These are phyloP conservation scores for Prosapia bicincta DNA, from an alignment of 2,888 invertebrate species.

Conservation along the genomic window DNA sequence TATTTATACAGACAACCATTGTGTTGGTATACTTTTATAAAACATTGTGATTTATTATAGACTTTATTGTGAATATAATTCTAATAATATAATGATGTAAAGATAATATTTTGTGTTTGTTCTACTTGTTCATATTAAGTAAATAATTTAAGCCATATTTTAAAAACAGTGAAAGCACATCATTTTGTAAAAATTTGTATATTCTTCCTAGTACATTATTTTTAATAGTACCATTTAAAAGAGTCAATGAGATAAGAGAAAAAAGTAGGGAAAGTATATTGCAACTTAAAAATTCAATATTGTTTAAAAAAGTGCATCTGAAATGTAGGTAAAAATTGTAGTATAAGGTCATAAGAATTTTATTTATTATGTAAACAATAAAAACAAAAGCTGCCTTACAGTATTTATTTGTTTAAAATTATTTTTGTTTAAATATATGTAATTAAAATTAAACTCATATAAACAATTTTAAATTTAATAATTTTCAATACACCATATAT, in stretches of 20 bases:
- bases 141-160: neutral
- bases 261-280: neutral
- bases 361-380: neutral
- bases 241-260: neutral
- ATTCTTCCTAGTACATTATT: neutral
- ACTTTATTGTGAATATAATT: neutral
- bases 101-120: neutral
- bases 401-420: neutral
- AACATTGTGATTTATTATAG: neutral
- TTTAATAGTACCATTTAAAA: neutral
- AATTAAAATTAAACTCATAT: no score
- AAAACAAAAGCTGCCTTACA: neutral
- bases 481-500: no score
- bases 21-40: neutral
- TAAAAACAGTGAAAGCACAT: neutral
- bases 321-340: neutral
- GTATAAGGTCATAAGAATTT: neutral
- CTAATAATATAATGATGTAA: neutral
- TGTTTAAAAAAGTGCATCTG: neutral
- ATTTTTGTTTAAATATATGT: no score
- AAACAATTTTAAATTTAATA: no score
- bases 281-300: neutral
- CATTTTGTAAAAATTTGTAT: neutral
- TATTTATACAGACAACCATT: neutral
- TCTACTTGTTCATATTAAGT: neutral